These are phyloP conservation scores for Cyrtonyx montezumae DNA, from an alignment of 2,113 vertebrate species.

Conservation along the genomic window DNA sequence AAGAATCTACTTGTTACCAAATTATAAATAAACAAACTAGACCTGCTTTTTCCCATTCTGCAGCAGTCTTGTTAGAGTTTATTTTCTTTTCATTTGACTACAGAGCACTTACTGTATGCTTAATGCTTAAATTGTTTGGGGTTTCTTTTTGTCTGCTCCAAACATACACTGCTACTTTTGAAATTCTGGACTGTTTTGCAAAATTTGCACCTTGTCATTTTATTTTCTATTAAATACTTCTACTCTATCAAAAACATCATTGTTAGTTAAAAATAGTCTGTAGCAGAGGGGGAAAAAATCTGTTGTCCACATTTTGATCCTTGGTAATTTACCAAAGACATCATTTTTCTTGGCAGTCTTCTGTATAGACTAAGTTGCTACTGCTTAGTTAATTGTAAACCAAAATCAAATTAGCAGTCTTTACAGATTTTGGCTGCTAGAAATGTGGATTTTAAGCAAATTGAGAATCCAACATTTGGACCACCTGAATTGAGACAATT, in stretches of 20 bases:
- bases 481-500: constrained; percentile 24
- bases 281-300: constrained; percentile 63
- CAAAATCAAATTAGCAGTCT: constrained; percentile 82
- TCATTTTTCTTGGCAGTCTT: constrained; percentile 82
- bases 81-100: constrained; percentile 81
- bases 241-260: constrained; percentile 52
- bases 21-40: constrained; percentile 85
- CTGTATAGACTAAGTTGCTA: constrained; percentile 77
- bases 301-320: constrained; percentile 80
- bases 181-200: constrained; percentile 57
- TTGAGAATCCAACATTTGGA: constrained; percentile 56
- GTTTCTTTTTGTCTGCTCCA: constrained; percentile 63
- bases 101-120: constrained; percentile 76
- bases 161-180: constrained; percentile 56
- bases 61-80: constrained; percentile 71
- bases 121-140: constrained; percentile 60
- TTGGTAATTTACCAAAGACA: constrained; percentile 81
- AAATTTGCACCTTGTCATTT: constrained; percentile 71
- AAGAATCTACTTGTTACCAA: constrained; percentile 84
- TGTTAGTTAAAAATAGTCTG: constrained; percentile 71
- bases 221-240: constrained; percentile 54
- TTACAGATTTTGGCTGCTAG: constrained; percentile 70
- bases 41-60: constrained; percentile 75
- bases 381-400: constrained; percentile 83
- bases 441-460: constrained; percentile 39